Evolutionary conservation across 2,113 vertebrate species (phyloP), one percentile per base, ranked within the genome.

Genomic region (Nibea coibor): DNA sequence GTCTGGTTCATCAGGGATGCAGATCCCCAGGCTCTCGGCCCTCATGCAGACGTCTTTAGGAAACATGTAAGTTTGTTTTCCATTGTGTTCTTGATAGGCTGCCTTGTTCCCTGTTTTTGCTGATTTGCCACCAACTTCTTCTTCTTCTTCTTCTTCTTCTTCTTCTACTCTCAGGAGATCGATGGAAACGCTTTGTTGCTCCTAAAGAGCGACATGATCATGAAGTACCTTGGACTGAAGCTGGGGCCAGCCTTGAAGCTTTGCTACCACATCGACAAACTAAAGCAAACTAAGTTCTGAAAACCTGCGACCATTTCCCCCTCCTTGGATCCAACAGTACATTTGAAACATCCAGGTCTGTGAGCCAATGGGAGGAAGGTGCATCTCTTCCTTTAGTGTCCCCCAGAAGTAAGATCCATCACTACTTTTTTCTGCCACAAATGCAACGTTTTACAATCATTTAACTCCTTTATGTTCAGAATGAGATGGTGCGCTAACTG

Each of bases 171-270:
- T 95, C 92, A 99, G 98, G 97, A 99, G 93, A 99, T 99, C 43
- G 97, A 99, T 20, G 97, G 97, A 74, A 96, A 97, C 65, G 97
- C 97, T n/a, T 92, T 99, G 85, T 59, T 99, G 72, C 93, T 99
- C 83, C 94, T 99, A 82, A 98, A 96, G 94, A 98, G 97, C 7
- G 97, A 99, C 92, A 96, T 98, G 97, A 95, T 98, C 90, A 99
- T 99, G 97, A 98, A 98, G 90, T 99, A 99, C 91, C 92, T 99
- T 72, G 97, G 97, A 76, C 96, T 98, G 93, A 99, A 99, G 93
- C 92, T 99, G 88, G 97, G 97, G 61, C 97, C 97, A 0, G 97
- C 97, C 0, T 89, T 98, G 93, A 99, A 99, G 92, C 96, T 99
- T 62, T 98, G 97, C 90, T 96, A 97, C 94, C 97, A 99, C 91